Evolutionary conservation across 2,113 vertebrate species (phyloP), one percentile per base, ranked within the genome.

Genomic region (Ammodytes marinus): DNA sequence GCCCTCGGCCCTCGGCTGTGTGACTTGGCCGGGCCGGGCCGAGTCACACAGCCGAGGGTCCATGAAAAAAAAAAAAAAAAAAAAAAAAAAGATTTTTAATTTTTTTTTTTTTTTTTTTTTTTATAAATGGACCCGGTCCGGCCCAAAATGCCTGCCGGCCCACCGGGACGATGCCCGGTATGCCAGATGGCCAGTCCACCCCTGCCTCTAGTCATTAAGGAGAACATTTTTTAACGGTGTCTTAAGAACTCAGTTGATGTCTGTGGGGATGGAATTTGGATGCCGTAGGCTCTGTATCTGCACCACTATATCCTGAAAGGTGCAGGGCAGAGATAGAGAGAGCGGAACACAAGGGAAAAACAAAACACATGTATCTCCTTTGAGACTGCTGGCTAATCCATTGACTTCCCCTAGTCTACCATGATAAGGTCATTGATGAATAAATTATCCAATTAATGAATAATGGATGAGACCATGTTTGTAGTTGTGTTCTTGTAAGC

Each of bases 391-490:
- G 12, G 42, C 13, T 76, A 76, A 88, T 88, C 84, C 73, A 84
- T 53, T 59, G 74, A 72, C 77, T 85, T 87, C 81, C 85, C 50
- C 67, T 61, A 89, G 83, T 90, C 87, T 78, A 81, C 81, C 74
- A 76, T 6, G 91, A 92, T 91, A 93, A 93, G 90, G 89, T 90
- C 90, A 90, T 95, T 92, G 91, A 94, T 94, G 92, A 95, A 95
- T 95, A 95, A 95, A 93, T 93, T 77, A 94, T 90, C 67, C 77
- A 63, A 65, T 52, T 19, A 45, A 80, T 95, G 75, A 93, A 93
- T 92, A 85, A 91, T 92, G 88, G 66, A 94, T 91, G 73, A 81
- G 69, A 71, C 50, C 37, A 12, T 52, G 77, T 79, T 85, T 75
- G 61, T 64, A 80, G 73, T 61, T 37, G 52, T 86, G 83, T 72